Conservation (phyloP, 2,888 invertebrate species). For the Drosophila mercatorum region DNA sequence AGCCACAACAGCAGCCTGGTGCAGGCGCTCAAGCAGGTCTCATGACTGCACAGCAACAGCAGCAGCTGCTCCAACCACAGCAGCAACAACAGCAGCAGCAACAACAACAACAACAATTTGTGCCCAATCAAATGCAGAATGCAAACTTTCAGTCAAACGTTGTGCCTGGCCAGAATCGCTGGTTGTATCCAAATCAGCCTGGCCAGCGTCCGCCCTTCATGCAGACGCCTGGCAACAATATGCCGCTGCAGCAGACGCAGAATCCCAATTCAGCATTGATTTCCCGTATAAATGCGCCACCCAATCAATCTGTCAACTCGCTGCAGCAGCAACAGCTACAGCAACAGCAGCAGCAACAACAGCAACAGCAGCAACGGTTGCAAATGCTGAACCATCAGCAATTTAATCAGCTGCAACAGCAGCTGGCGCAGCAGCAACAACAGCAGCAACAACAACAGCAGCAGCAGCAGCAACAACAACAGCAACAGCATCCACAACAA, state of each 20-base stretch:
- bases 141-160: conserved; percentile 81
- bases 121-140: conserved; percentile 76
- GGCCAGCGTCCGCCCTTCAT: conserved; percentile 72
- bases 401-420: conserved; percentile 81
- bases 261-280: conserved; percentile 86
- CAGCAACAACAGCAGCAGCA: conserved; percentile 67
- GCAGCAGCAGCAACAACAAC: conserved; percentile 30
- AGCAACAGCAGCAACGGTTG: conserved; percentile 74
- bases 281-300: conserved; percentile 88
- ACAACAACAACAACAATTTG: conserved; percentile 72
- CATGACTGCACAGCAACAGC: conserved; percentile 68
- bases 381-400: conserved; percentile 83
- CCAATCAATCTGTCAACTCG: conserved; percentile 82
- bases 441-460: conserved; percentile 38
- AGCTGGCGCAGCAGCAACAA: conserved; percentile 53
- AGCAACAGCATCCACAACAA: conserved; percentile 50
- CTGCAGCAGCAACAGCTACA: conserved; percentile 81
- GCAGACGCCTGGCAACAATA: conserved; percentile 62
- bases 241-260: conserved; percentile 75
- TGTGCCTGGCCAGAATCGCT: conserved; percentile 77
- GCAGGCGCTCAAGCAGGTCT: conserved; percentile 50
- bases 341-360: conserved; percentile 68
- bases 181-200: conserved; percentile 79
- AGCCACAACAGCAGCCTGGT: conserved; percentile 48
- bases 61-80: conserved; percentile 62